These are phyloP conservation scores for Heliconius himera DNA, from an alignment of 1,140 invertebrate genomes.

Conservation along the genomic window DNA sequence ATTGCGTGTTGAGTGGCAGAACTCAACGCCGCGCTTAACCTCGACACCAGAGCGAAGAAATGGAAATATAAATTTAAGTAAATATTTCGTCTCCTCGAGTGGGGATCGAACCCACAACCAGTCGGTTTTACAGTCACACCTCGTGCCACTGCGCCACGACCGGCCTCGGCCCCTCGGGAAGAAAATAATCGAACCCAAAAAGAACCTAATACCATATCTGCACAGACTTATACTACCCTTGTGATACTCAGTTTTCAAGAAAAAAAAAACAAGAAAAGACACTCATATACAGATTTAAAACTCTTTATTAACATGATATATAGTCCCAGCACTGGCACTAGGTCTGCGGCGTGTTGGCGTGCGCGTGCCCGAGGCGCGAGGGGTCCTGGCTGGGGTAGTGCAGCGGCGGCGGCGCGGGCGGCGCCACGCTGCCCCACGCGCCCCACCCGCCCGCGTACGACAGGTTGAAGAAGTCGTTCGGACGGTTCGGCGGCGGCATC, in stretches of 20 bases:
- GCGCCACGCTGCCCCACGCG: constrained; percentile 78
- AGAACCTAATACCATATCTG: no score
- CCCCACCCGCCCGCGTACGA: constrained; percentile 66
- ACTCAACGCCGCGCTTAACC: no score
- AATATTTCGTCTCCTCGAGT: no score
- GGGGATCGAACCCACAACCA: no score
- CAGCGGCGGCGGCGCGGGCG: constrained; percentile 83
- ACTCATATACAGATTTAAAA: background rate
- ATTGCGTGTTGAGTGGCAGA: no score
- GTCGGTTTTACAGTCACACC: no score
- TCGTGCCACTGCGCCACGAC: no score
- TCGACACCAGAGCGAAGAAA: no score
- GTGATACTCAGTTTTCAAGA: background rate
- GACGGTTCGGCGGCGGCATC: constrained; percentile 88
- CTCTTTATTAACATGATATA: background rate
- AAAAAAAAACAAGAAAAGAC: background rate
- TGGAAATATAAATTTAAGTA: no score
- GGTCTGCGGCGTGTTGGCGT: constrained; percentile 60
- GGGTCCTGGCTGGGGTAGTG: constrained; percentile 98
- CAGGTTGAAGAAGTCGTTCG: constrained; percentile 93
- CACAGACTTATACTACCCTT: no score
- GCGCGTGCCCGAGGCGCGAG: constrained; percentile 88
- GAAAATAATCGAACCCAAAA: no score
- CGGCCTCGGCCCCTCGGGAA: no score
- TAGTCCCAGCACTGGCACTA: constrained; percentile 28